Evolutionary conservation across 2,888 invertebrate genomes (phyloP).

Genomic region (Coronaproctus castanopsis): DNA sequence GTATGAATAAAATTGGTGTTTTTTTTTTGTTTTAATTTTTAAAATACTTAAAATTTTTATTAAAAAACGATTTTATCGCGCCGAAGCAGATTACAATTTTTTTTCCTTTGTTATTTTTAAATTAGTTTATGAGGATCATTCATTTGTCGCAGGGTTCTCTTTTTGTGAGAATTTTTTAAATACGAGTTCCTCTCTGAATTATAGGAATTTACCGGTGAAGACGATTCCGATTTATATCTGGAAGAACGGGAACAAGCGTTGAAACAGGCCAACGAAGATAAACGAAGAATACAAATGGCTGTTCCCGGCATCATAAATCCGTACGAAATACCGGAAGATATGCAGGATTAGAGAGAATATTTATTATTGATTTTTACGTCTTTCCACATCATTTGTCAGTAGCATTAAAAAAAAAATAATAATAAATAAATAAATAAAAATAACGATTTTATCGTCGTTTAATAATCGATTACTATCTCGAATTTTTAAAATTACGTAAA

Average conservation of each 20-base stretch:
- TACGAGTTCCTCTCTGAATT: constrained; percentile 22
- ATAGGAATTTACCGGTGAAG: constrained; percentile 95
- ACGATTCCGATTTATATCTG: constrained; percentile 89
- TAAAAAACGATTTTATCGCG: background rate
- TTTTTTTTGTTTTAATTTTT: background rate
- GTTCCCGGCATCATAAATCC: constrained; percentile 94
- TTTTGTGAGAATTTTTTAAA: too few species aligned
- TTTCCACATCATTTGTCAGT: too few species aligned
- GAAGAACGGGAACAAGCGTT: constrained; percentile 87
- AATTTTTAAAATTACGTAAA: too few species aligned
- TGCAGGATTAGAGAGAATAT: constrained; percentile 23
- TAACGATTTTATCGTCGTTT: too few species aligned
- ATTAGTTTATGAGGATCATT: too few species aligned
- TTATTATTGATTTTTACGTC: too few species aligned
- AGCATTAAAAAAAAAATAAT: too few species aligned
- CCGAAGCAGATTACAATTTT: background rate
- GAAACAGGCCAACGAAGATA: constrained; percentile 77
- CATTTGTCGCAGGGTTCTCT: too few species aligned
- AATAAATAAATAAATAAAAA: too few species aligned
- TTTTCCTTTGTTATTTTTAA: too few species aligned
- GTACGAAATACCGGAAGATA: constrained; percentile 78
- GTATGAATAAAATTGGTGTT: too few species aligned
- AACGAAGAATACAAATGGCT: constrained; percentile 73
- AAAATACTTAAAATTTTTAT: background rate
- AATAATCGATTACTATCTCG: too few species aligned